Conservation (phyloP, 2,113 vertebrate genomes). For the Ictalurus punctatus region DNA sequence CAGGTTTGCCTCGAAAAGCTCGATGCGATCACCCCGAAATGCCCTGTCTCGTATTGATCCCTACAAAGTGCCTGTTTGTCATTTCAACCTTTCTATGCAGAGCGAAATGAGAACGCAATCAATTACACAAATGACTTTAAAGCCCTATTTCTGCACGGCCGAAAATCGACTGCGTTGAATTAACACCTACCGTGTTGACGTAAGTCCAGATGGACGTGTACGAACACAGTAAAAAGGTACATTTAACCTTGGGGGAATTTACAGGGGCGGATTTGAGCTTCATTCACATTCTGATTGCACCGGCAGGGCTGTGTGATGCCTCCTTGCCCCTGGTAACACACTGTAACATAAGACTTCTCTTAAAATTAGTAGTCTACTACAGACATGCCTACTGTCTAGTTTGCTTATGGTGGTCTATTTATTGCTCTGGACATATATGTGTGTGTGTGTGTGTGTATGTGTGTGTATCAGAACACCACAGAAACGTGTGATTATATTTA, state of each 20-base stretch:
- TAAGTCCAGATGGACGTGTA: background rate
- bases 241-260: slow-evolving; percentile 9
- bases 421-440: slow-evolving; percentile 62
- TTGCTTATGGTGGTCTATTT: slow-evolving; percentile 64
- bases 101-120: slow-evolving; percentile 6
- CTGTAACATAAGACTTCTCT: slow-evolving; percentile 37
- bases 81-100: slow-evolving; percentile 50
- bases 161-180: background rate
- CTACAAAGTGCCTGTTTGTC: slow-evolving; percentile 61
- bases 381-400: slow-evolving; percentile 58
- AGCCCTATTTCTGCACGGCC: background rate
- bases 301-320: background rate
- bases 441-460: slow-evolving; percentile 36
- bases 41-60: slow-evolving; percentile 65
- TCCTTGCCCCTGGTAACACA: slow-evolving; percentile 39
- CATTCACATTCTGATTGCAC: background rate
- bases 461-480: slow-evolving; percentile 36
- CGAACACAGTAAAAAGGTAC: background rate
- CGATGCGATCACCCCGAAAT: slow-evolving; percentile 61
- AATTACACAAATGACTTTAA: slow-evolving; percentile 9
- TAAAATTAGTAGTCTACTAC: slow-evolving; percentile 41
- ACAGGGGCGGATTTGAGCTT: background rate
- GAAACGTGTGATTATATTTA: slow-evolving; percentile 65
- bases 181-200: background rate
- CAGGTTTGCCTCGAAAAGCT: slow-evolving; percentile 63